Base-by-base conservation (phyloP, 2,797 vertebrate genomes). In the Florisuga fusca region DNA sequence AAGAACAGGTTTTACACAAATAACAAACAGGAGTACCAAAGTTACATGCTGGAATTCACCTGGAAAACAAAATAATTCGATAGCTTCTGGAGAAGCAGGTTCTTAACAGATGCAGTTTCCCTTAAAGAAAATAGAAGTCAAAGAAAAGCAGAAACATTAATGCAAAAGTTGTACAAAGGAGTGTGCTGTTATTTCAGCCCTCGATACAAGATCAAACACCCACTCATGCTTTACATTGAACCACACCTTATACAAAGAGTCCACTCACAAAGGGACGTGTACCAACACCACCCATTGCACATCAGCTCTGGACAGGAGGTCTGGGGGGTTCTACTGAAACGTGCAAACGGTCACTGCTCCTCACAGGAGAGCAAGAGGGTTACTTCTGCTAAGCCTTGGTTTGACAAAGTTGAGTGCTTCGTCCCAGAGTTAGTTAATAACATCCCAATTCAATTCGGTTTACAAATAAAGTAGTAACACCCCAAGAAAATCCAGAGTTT, bases 1-100 rank as follows among this genome's bases (percentile, higher is more conserved):
- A 95, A 97, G 96, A 99, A 99, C 98, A 98, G 97, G 97, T 98
- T 98, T 98, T 98, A 98, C 99, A 99, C 98, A 97, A 98, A 98
- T 98, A 99, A 99, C 98, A 99, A 96, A 98, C 98, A 98, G 98
- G 97, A 98, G 98, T 99, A 99, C 98, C 98, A 98, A 99, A 98
- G 98, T 98, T 98, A 99, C 99, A 99, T 99, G 99, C 99, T 99
- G 98, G 98, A 98, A 98, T 98, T 98, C 98, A 97, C 98, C 98
- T 96, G 97, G 98, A 98, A 96, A 97, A 89, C 87, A 96, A 94
- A 95, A 76, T 77, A 89, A 92, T 68, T 78, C 55, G 2, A 74
- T 50, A 90, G 95, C 95, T 96, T 94, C 94, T 92, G 72, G 77
- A 96, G 96, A 97, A 97, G 94, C 96, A 93, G 89, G 80, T 91